phyloP scores from a whole-genome alignment of 1,140 invertebrate genomes.

The Megalopta genalis region DNA sequence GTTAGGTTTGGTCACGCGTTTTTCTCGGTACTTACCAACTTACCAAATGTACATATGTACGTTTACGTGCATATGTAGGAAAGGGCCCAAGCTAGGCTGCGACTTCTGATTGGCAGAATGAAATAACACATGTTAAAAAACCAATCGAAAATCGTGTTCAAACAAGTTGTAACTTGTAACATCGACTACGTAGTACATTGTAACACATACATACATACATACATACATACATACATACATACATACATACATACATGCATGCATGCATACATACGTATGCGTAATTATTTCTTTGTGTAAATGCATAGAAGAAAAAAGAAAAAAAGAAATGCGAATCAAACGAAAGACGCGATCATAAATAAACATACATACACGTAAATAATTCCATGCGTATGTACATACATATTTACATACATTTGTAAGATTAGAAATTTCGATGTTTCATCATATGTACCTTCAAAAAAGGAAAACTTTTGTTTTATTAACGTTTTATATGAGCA shows the following conservation, averaged over 20 bases:
- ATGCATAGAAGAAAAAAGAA: neutral
- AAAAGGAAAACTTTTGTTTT: neutral
- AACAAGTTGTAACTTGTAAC: too few relatives aligned
- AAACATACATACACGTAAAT: neutral
- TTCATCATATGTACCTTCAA: neutral
- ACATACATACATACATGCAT: too few relatives aligned
- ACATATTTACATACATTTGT: neutral
- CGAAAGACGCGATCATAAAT: neutral
- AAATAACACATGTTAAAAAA: neutral
- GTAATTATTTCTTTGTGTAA: neutral
- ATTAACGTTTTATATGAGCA: neutral
- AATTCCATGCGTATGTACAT: neutral
- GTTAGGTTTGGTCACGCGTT: conserved; percentile 10
- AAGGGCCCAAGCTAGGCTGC: neutral
- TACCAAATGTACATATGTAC: too few relatives aligned
- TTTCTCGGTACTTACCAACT: neutral
- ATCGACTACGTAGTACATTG: too few relatives aligned
- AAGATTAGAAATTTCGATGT: neutral
- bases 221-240: too few relatives aligned
- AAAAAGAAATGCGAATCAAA: neutral
- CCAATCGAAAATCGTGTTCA: neutral
- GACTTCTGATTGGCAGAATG: neutral
- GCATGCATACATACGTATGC: too few relatives aligned
- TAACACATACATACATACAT: too few relatives aligned
- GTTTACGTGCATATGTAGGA: neutral